phyloP scores from a whole-genome alignment of 2,888 invertebrate genomes.

The Limnephilus lunatus region DNA sequence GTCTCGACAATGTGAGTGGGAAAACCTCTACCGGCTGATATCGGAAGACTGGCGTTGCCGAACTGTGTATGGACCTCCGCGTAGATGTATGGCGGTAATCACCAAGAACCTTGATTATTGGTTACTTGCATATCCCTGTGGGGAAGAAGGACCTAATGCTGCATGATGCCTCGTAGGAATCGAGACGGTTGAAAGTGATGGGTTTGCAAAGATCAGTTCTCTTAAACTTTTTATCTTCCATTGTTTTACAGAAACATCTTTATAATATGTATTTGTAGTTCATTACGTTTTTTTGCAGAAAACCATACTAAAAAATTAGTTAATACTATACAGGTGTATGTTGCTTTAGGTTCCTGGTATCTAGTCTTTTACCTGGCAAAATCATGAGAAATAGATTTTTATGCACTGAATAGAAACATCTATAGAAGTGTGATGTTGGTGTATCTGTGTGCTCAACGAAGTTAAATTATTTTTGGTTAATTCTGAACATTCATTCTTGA shows the following conservation, averaged over 20 bases:
- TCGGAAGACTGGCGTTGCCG: too few species aligned
- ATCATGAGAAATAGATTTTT: neutral
- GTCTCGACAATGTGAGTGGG: too few species aligned
- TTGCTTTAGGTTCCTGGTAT: neutral
- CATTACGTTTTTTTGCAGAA: neutral
- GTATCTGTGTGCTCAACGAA: neutral
- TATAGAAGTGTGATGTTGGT: neutral
- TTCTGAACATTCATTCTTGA: too few species aligned
- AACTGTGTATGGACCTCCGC: too few species aligned
- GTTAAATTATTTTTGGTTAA: neutral
- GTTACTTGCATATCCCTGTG: too few species aligned
- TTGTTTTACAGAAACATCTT: too few species aligned
- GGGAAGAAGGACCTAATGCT: too few species aligned
- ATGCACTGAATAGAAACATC: neutral
- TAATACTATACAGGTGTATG: too few species aligned
- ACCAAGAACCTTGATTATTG: too few species aligned
- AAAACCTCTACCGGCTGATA: too few species aligned
- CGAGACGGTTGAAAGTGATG: neutral
- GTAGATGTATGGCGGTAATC: too few species aligned
- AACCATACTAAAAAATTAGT: neutral
- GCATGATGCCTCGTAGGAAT: neutral
- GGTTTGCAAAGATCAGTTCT: neutral
- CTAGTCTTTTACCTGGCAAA: neutral
- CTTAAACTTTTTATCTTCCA: too few species aligned
- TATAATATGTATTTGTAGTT: neutral